A percentile compares a stretch with the other conserved stretches of the same genome.
These are phyloP conservation scores for Colinus virginianus DNA, from an alignment of 2,113 vertebrate genomes.

Conservation along the genomic window DNA sequence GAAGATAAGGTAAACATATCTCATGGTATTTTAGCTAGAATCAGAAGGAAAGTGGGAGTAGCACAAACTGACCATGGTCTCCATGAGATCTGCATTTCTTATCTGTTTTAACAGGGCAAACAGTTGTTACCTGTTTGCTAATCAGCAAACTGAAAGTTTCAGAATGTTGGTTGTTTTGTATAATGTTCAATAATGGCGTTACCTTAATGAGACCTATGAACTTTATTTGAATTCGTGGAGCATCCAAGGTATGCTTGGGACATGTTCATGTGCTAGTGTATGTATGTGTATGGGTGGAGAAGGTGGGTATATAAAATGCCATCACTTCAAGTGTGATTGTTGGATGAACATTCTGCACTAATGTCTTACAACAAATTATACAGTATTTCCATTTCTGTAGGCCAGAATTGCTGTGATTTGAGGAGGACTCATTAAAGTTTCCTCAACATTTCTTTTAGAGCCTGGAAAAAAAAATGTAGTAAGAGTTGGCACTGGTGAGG, in stretches of 20 bases:
- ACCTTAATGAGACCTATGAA: fast-evolving
- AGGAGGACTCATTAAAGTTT: constrained; percentile 4
- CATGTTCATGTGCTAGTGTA: fast-evolving
- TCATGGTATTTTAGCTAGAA: fast-evolving
- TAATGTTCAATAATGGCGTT: fast-evolving
- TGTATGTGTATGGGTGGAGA: fast-evolving
- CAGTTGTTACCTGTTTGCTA: background rate
- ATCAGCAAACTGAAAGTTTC: background rate
- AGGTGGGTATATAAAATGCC: background rate
- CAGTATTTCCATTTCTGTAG: background rate
- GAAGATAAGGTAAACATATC: constrained; percentile 90
- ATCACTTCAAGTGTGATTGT: fast-evolving
- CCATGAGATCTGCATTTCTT: background rate
- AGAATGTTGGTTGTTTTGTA: background rate
- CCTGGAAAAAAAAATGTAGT: background rate
- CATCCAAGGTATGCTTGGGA: background rate
- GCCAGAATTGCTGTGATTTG: background rate
- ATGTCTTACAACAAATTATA: background rate
- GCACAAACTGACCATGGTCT: background rate
- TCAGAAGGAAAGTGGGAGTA: background rate
- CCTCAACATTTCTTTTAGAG: constrained; percentile 13
- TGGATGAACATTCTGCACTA: background rate
- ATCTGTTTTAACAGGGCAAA: background rate
- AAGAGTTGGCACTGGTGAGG: constrained; percentile 20
- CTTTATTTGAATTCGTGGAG: background rate